Evolutionary conservation across 2,888 invertebrate species (phyloP).

Genomic region (Parelbella ahira): DNA sequence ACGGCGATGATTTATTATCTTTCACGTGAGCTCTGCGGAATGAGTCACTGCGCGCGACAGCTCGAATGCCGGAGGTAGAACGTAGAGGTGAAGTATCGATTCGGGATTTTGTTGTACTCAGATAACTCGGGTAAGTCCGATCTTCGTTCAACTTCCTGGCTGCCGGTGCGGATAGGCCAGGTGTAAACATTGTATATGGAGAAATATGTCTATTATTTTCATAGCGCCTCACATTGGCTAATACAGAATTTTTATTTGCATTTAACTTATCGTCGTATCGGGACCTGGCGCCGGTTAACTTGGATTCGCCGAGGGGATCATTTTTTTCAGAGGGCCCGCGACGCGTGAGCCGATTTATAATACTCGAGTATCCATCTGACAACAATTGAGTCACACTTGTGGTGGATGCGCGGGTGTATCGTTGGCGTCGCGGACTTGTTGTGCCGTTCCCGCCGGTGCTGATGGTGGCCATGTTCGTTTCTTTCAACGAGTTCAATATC

Average conservation of each 20-base stretch:
- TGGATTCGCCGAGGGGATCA: constrained; percentile 64
- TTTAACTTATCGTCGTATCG: constrained; percentile 68
- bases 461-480: constrained; percentile 54
- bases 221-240: constrained; percentile 64
- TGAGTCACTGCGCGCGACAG: constrained; percentile 68
- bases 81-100: constrained; percentile 66
- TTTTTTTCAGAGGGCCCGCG: constrained; percentile 88
- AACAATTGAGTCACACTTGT: constrained; percentile 92
- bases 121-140: constrained; percentile 64
- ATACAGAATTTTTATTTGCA: constrained; percentile 54
- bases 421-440: constrained; percentile 81
- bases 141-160: constrained; percentile 64
- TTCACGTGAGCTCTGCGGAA: constrained; percentile 68
- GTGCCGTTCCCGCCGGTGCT: constrained; percentile 59
- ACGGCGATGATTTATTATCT: constrained; percentile 69
- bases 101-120: constrained; percentile 56
- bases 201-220: constrained; percentile 68
- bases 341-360: constrained; percentile 89
- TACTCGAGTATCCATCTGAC: constrained; percentile 92
- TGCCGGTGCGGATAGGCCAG: constrained; percentile 42
- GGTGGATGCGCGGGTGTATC: constrained; percentile 88
- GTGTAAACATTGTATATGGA: constrained; percentile 59
- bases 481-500: constrained; percentile 29
- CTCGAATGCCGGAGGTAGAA: constrained; percentile 56
- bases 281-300: constrained; percentile 51